phyloP scores from a whole-genome alignment of 2,113 vertebrate species.

The Pimephales promelas region DNA sequence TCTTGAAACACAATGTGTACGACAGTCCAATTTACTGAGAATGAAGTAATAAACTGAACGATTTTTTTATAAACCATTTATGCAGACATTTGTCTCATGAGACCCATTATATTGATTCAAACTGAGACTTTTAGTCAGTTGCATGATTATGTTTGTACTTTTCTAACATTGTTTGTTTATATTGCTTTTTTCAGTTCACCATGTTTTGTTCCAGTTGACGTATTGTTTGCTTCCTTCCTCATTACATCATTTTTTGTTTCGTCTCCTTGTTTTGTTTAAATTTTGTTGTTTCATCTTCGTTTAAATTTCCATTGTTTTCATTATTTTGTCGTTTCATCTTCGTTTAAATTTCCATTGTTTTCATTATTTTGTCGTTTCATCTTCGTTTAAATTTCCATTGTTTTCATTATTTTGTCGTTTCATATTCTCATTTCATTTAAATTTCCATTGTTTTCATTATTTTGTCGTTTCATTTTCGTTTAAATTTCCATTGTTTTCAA shows the following conservation, averaged over 20 bases:
- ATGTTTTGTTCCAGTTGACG: neutral
- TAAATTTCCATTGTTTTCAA: too few relatives aligned
- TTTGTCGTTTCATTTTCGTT: too few relatives aligned
- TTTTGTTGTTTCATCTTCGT: too few relatives aligned
- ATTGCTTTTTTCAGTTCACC: neutral
- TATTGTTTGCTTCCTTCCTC: too few relatives aligned
- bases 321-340: too few relatives aligned
- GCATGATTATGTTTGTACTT: neutral
- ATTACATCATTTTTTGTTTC: too few relatives aligned
- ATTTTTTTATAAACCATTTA: neutral
- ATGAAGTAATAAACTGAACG: neutral
- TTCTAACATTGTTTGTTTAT: too few relatives aligned
- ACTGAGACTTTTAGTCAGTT: neutral
- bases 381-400: neutral
- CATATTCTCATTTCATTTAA: neutral
- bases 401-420: too few relatives aligned
- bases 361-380: too few relatives aligned
- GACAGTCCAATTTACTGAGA: neutral
- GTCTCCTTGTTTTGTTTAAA: neutral
- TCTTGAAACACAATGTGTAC: neutral
- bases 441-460: too few relatives aligned
- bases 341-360: neutral
- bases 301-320: neutral
- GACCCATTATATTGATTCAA: neutral
- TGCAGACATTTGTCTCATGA: neutral